A percentile compares a stretch with the other conserved stretches of the same genome.
Conservation (phyloP, 2,797 vertebrate species). For the Esox lucius region DNA sequence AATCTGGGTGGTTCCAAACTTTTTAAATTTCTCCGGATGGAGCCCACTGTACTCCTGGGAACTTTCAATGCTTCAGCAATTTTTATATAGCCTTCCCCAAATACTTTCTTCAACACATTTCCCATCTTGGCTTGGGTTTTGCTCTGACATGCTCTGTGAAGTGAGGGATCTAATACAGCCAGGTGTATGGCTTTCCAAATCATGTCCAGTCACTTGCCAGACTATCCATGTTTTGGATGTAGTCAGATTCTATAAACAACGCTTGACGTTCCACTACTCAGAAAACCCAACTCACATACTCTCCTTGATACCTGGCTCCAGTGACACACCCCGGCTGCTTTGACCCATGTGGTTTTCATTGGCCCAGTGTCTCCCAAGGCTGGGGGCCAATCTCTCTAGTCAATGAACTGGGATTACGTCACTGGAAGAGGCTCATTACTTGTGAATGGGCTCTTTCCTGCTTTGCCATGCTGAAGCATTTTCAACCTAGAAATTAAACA, state of each 20-base stretch:
- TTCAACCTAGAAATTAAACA: constrained; percentile 53
- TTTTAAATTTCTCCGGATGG: too few relatives aligned
- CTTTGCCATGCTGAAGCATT: constrained; percentile 70
- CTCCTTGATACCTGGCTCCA: constrained; percentile 5
- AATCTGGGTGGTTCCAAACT: too few relatives aligned
- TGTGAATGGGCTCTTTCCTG: constrained; percentile 73
- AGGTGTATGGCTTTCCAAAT: too few relatives aligned
- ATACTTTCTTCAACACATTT: too few relatives aligned
- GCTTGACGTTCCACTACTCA: neutral
- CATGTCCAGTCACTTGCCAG: too few relatives aligned
- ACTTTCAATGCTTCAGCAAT: too few relatives aligned
- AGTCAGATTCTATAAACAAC: neutral
- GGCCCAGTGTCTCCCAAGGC: constrained; percentile 5
- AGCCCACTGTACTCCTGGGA: too few relatives aligned
- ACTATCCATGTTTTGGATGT: too few relatives aligned
- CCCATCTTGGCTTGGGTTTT: too few relatives aligned
- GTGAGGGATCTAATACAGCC: too few relatives aligned
- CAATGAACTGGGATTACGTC: constrained; percentile 65
- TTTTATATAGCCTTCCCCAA: too few relatives aligned
- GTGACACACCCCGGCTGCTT: neutral
- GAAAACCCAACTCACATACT: neutral
- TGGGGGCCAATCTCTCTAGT: constrained; percentile 54
- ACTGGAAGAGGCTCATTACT: constrained; percentile 69
- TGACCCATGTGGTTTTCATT: constrained; percentile 2
- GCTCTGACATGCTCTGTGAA: too few relatives aligned